These are phyloP conservation scores for Tricholauxania praeusta DNA, from an alignment of 2,888 invertebrate genomes.

Conservation along the genomic window DNA sequence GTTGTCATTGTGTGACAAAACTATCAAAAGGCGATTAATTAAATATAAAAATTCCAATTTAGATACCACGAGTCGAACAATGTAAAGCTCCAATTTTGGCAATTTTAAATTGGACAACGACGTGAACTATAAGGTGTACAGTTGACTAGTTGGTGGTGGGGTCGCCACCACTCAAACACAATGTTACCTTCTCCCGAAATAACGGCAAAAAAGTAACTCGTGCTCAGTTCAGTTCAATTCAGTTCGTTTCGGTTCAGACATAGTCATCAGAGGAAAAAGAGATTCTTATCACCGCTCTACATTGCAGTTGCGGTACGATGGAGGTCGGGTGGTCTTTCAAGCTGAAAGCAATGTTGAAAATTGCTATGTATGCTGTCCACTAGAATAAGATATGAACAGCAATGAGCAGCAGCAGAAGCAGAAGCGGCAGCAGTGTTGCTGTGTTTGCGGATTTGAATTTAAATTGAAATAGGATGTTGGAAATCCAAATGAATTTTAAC, in stretches of 20 bases:
- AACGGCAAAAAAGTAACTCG: conserved; percentile 29
- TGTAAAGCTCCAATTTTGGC: conserved; percentile 43
- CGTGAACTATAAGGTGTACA: too few species aligned
- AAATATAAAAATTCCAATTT: conserved; percentile 55
- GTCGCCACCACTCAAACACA: background rate
- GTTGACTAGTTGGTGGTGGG: background rate
- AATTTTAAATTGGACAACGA: conserved; percentile 49
- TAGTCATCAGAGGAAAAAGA: conserved; percentile 5
- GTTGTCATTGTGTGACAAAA: conserved; percentile 29
- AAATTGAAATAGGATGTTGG: conserved; percentile 65
- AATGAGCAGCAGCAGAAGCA: too few species aligned
- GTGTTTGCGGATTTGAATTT: conserved; percentile 65
- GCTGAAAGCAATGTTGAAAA: too few species aligned
- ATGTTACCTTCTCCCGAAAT: background rate
- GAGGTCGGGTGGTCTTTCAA: background rate
- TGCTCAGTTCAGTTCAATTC: too few species aligned
- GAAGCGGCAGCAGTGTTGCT: too few species aligned
- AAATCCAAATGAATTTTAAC: conserved; percentile 65
- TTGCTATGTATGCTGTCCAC: too few species aligned
- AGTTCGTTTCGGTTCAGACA: too few species aligned
- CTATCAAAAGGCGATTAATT: conserved; percentile 53
- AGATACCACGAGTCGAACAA: conserved; percentile 39
- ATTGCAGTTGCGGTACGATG: conserved; percentile 45
- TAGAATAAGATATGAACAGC: too few species aligned
- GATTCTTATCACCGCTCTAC: conserved; percentile 60